These are phyloP conservation scores for Drosophila conformis DNA, from an alignment of 2,888 invertebrate species.

Conservation along the genomic window DNA sequence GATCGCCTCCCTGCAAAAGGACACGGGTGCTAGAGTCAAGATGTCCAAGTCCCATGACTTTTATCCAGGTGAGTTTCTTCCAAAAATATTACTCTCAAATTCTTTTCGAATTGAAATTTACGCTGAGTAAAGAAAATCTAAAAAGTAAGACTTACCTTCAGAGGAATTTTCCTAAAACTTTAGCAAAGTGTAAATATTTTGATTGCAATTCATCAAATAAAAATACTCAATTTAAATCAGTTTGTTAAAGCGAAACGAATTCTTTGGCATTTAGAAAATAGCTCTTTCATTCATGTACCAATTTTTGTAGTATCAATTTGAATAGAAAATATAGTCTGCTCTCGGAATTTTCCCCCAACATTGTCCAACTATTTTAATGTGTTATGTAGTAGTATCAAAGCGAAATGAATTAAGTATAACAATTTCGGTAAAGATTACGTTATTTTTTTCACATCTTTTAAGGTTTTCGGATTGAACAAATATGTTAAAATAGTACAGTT, in stretches of 20 bases:
- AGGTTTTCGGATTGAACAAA: no score
- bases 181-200: neutral
- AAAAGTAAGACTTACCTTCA: neutral
- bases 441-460: neutral
- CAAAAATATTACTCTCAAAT: neutral
- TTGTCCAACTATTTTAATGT: neutral
- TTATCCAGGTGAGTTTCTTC: conserved; percentile 93
- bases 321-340: neutral
- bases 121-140: neutral
- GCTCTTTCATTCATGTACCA: fast-evolving
- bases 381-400: neutral
- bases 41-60: conserved; percentile 99
- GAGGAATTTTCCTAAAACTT: neutral
- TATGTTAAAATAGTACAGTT: no score
- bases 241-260: neutral
- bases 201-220: no score
- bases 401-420: neutral
- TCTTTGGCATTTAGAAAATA: neutral
- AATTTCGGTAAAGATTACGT: neutral
- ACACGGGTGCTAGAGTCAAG: conserved; percentile 98
- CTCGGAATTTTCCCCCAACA: neutral
- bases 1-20: conserved; percentile 98
- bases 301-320: neutral
- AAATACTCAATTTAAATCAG: neutral
- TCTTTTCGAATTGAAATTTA: neutral